These are phyloP conservation scores for Volucella inanis DNA, from an alignment of 2,888 invertebrate genomes.

Conservation along the genomic window DNA sequence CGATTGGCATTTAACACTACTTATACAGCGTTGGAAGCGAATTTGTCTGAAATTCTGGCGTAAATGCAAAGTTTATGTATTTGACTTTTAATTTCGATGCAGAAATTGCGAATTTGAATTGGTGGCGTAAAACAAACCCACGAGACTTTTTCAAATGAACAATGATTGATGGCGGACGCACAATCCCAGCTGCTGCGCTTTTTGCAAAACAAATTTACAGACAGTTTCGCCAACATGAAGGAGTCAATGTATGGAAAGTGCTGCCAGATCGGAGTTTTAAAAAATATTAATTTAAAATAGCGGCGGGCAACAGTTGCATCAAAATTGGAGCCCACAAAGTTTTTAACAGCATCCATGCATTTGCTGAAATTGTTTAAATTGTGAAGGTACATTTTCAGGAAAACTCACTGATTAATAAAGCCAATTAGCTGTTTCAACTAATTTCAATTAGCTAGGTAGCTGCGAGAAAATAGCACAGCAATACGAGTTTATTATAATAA, in stretches of 20 bases:
- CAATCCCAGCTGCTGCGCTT: conserved; percentile 66
- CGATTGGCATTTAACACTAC: conserved; percentile 16
- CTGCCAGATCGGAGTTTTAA: conserved; percentile 22
- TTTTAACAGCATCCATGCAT: too few species aligned
- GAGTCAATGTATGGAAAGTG: background rate
- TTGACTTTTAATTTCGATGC: background rate
- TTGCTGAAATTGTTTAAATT: too few species aligned
- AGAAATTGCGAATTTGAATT: conserved; percentile 14
- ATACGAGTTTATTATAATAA: too few species aligned
- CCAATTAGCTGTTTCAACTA: too few species aligned
- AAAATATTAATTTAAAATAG: too few species aligned
- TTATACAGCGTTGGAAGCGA: background rate
- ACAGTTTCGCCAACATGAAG: conserved; percentile 36
- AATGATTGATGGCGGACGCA: conserved; percentile 61
- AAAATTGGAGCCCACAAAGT: too few species aligned
- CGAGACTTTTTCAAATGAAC: conserved; percentile 4
- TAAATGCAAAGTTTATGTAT: background rate
- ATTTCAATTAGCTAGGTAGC: too few species aligned
- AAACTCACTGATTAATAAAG: too few species aligned
- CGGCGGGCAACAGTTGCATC: too few species aligned
- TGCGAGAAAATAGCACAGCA: too few species aligned
- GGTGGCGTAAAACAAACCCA: conserved; percentile 1
- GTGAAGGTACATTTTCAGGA: too few species aligned
- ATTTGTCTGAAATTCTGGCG: background rate
- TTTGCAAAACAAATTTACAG: conserved; percentile 64